Conservation (phyloP, 2,888 invertebrate genomes). For the Scotopteryx bipunctaria region DNA sequence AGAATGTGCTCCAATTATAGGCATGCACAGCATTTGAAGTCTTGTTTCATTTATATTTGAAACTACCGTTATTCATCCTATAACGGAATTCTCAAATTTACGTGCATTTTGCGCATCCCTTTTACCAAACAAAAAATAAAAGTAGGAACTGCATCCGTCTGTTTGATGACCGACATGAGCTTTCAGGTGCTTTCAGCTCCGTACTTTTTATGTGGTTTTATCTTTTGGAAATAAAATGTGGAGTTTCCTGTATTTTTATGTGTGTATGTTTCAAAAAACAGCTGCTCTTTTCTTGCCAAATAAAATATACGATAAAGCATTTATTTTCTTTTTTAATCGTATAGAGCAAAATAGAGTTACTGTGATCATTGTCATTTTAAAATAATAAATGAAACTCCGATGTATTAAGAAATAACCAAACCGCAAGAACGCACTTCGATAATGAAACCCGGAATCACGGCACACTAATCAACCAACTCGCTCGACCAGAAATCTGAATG, state of each 20-base stretch:
- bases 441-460: conserved; percentile 44
- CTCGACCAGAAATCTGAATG: conserved; percentile 63
- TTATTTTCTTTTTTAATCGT: no score
- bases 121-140: conserved; percentile 23
- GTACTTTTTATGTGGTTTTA: conserved; percentile 20
- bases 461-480: conserved; percentile 54
- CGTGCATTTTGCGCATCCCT: neutral
- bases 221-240: neutral
- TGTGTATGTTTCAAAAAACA: no score
- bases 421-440: conserved; percentile 6
- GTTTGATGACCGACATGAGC: conserved; percentile 37
- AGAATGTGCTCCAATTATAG: no score
- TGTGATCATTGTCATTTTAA: no score
- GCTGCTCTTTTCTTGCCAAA: no score
- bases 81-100: neutral
- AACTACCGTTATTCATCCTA: no score
- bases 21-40: no score
- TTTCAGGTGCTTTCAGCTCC: conserved; percentile 26
- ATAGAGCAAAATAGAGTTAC: neutral
- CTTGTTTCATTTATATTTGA: no score
- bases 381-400: no score
- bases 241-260: no score
- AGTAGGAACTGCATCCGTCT: conserved; percentile 28
- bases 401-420: no score
- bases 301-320: no score